phyloP scores from a whole-genome alignment of 2,888 invertebrate species.

The Drosophila incognita region DNA sequence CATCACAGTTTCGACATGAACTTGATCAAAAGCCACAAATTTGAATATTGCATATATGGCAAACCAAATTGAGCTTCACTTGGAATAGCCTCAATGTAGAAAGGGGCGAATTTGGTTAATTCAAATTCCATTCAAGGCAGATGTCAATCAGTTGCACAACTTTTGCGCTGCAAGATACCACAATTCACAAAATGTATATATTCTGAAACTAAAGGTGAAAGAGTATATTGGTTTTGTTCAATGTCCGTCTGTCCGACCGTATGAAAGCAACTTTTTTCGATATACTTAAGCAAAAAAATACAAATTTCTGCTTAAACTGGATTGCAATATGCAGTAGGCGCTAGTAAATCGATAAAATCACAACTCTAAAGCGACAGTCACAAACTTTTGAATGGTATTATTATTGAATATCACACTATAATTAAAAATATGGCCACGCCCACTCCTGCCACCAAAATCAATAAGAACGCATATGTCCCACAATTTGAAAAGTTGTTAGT shows the following conservation, averaged over 20 bases:
- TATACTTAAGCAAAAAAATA: too few species aligned
- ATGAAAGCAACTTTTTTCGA: too few species aligned
- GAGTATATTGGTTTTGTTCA: neutral
- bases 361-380: too few species aligned
- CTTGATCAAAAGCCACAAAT: neutral
- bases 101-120: neutral
- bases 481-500: neutral
- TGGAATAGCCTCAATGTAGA: neutral
- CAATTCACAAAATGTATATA: neutral
- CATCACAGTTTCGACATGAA: neutral
- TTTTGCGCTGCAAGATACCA: neutral
- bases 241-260: neutral
- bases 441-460: neutral
- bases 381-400: too few species aligned
- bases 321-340: too few species aligned
- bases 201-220: neutral
- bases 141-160: constrained; percentile 30
- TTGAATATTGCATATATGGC: neutral
- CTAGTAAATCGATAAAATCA: too few species aligned
- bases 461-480: neutral
- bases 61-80: neutral
- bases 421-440: too few species aligned
- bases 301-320: too few species aligned
- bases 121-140: constrained; percentile 7
- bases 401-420: too few species aligned